Conservation (phyloP, 1,140 invertebrate genomes). For the Zaprionus capensis region DNA sequence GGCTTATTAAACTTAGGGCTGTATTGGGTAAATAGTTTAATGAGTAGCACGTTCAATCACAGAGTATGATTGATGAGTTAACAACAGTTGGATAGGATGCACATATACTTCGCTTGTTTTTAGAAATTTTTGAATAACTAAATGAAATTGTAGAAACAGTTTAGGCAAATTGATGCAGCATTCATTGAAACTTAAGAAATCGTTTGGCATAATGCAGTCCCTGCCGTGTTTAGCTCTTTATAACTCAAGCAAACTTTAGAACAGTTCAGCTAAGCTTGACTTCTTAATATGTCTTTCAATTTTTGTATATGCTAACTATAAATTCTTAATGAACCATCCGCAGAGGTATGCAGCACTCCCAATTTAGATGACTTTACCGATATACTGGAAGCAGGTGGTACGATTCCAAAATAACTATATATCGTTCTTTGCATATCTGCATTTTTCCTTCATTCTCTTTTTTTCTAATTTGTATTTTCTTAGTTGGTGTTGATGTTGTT, state of each 20-base stretch:
- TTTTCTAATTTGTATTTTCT: slow-evolving; percentile 1
- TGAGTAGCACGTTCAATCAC: background rate
- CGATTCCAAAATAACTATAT: slow-evolving; percentile 35
- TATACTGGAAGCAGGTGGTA: slow-evolving; percentile 80
- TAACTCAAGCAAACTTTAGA: too few relatives aligned
- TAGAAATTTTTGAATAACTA: background rate
- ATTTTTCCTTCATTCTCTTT: slow-evolving; percentile 23
- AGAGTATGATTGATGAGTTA: background rate
- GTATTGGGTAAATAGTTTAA: slow-evolving; percentile 14
- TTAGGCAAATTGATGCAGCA: background rate
- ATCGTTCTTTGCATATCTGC: slow-evolving; percentile 18
- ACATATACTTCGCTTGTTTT: background rate
- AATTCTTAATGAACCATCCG: slow-evolving; percentile 26
- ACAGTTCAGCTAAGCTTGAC: too few relatives aligned
- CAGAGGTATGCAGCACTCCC: slow-evolving; percentile 72
- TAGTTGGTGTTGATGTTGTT: slow-evolving; percentile 29
- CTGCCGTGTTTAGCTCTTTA: too few relatives aligned
- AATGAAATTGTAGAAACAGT: too few relatives aligned
- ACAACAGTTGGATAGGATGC: background rate
- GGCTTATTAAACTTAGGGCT: slow-evolving; percentile 24
- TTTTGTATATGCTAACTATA: slow-evolving; percentile 23
- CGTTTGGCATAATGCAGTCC: too few relatives aligned
- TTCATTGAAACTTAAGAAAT: background rate
- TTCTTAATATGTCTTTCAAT: too few relatives aligned
- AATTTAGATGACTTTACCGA: slow-evolving; percentile 77